A percentile compares a stretch with the other conserved stretches of the same genome.
phyloP scores from a whole-genome alignment of 2,888 invertebrate genomes.

The Atherix ibis region DNA sequence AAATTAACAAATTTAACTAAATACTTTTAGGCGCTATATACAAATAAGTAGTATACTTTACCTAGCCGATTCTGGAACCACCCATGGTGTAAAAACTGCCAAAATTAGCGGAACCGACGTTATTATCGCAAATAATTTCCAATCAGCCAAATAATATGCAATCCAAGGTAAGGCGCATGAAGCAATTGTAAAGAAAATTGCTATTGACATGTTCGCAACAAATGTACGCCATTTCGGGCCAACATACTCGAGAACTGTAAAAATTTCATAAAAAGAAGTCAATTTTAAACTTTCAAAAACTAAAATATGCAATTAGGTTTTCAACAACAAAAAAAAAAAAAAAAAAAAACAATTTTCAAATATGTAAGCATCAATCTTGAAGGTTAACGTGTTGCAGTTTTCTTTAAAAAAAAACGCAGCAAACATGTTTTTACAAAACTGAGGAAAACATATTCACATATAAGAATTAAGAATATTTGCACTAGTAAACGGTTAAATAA shows the following conservation, averaged over 20 bases:
- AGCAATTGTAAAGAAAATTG: slow-evolving; percentile 71
- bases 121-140: slow-evolving; percentile 60
- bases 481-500: too few species aligned
- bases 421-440: background rate
- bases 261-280: too few species aligned
- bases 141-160: slow-evolving; percentile 61
- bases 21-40: background rate
- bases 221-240: slow-evolving; percentile 82
- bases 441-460: background rate
- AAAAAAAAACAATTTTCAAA: slow-evolving; percentile 1
- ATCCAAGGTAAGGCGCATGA: slow-evolving; percentile 72
- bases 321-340: background rate
- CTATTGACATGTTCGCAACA: slow-evolving; percentile 83
- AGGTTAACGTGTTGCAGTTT: too few species aligned
- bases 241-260: slow-evolving; percentile 70
- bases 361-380: too few species aligned
- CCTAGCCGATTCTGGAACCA: slow-evolving; percentile 77
- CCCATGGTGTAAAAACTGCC: slow-evolving; percentile 54
- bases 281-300: too few species aligned
- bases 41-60: slow-evolving; percentile 19
- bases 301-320: background rate
- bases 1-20: background rate
- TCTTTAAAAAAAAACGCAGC: background rate
- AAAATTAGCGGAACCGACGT: slow-evolving; percentile 64
- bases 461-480: slow-evolving; percentile 1